Evolutionary conservation across 2,888 invertebrate species (phyloP).

Genomic region (Alviniconcha strummeri): DNA sequence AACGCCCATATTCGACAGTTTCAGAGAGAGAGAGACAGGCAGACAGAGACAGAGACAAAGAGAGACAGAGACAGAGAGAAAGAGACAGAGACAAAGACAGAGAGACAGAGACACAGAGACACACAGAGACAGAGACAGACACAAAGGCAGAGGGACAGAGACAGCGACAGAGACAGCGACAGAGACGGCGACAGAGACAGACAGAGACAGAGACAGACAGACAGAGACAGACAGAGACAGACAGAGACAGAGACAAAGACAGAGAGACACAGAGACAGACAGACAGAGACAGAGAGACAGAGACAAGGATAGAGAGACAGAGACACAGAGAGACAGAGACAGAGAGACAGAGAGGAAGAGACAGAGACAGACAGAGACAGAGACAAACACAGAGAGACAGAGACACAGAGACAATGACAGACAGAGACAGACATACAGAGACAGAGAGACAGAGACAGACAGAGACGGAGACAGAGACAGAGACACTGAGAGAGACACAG

Average conservation of each 20-base stretch:
- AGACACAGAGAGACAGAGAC: not conserved
- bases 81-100: not conserved
- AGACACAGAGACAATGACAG: too few relatives aligned
- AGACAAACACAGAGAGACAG: not conserved
- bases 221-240: not conserved
- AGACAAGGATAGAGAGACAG: not conserved
- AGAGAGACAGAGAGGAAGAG: not conserved
- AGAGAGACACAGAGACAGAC: not conserved
- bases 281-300: not conserved
- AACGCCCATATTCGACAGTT: not conserved
- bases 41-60: not conserved
- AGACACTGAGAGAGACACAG: not conserved
- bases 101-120: not conserved
- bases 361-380: not conserved
- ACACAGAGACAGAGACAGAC: not conserved
- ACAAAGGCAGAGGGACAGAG: not conserved
- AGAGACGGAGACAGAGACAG: not conserved
- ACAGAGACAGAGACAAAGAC: not conserved
- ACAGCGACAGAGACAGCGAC: not conserved
- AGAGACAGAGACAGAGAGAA: not conserved
- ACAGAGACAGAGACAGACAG: not conserved
- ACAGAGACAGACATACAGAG: not conserved
- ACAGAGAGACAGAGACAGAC: not conserved
- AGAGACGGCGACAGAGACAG: not conserved
- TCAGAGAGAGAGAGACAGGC: not conserved